Percentiles rank a stretch among this genome's conserved stretches.
Evolutionary conservation across 2,888 invertebrate species (phyloP).

Genomic region (Drosophila emarginata): DNA sequence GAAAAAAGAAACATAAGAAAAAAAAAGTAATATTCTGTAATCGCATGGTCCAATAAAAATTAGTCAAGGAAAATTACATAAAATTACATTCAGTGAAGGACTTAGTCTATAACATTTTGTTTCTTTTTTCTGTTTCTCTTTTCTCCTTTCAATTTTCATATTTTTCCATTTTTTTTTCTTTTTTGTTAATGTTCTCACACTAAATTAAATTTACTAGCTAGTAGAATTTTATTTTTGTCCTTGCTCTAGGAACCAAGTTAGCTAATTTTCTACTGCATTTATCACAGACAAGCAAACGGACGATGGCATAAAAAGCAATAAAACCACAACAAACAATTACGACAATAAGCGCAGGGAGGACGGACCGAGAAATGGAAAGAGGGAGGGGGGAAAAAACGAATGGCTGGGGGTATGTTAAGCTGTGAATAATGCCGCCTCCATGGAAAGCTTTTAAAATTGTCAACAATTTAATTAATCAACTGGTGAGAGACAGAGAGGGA

Average conservation of each 20-base stretch:
- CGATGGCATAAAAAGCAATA: conserved; percentile 45
- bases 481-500: conserved; percentile 19
- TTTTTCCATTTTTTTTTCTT: neutral
- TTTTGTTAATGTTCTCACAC: neutral
- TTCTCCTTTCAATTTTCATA: neutral
- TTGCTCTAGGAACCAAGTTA: neutral
- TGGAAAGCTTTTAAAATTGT: conserved; percentile 72
- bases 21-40: neutral
- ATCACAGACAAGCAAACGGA: conserved; percentile 45
- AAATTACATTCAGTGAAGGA: neutral
- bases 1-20: neutral
- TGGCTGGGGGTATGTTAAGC: conserved; percentile 52
- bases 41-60: neutral
- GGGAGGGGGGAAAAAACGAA: neutral
- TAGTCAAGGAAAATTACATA: neutral
- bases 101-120: neutral
- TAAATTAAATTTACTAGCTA: neutral
- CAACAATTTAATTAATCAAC: conserved; percentile 77
- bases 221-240: neutral
- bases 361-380: neutral
- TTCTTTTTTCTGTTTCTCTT: neutral
- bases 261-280: conserved; percentile 72
- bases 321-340: conserved; percentile 43
- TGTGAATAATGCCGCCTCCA: conserved; percentile 62
- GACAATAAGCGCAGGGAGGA: conserved; percentile 13